Conservation (phyloP, 2,888 invertebrate genomes). For the Drosophila birchii region DNA sequence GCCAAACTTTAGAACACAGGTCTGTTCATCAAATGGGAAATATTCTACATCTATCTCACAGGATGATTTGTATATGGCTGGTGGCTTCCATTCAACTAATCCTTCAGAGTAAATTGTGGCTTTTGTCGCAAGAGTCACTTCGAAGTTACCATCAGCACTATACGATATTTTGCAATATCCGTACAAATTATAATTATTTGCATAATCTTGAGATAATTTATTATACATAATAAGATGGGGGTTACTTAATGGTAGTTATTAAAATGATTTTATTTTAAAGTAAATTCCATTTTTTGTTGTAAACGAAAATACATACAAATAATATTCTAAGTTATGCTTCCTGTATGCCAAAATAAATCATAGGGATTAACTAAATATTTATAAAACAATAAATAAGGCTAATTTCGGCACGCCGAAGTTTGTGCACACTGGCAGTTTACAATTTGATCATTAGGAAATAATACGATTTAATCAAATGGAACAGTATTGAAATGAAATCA, state of each 20-base stretch:
- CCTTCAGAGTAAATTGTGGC: slow-evolving; percentile 96
- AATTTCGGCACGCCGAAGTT: no score
- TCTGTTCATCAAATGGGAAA: slow-evolving; percentile 98
- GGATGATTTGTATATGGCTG: slow-evolving; percentile 99
- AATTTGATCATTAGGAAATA: neutral
- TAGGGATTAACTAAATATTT: neutral
- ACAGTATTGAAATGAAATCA: no score
- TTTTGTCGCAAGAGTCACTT: slow-evolving; percentile 97
- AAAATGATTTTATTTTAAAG: neutral
- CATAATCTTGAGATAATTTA: slow-evolving; percentile 17
- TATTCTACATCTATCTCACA: slow-evolving; percentile 98
- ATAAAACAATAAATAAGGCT: neutral
- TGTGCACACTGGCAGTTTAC: no score
- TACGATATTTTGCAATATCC: slow-evolving; percentile 81
- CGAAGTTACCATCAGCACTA: slow-evolving; percentile 98
- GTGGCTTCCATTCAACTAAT: slow-evolving; percentile 98
- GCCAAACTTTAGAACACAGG: slow-evolving; percentile 98
- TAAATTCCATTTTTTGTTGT: neutral
- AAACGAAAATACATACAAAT: neutral
- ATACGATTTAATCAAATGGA: neutral
- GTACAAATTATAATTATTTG: slow-evolving; percentile 54
- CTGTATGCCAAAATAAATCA: neutral
- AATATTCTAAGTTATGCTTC: neutral
- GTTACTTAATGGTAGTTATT: slow-evolving; percentile 2
- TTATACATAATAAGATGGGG: slow-evolving; percentile 8